These are phyloP conservation scores for Pangasius larnaudii DNA, from an alignment of 2,797 vertebrate species.

Conservation along the genomic window DNA sequence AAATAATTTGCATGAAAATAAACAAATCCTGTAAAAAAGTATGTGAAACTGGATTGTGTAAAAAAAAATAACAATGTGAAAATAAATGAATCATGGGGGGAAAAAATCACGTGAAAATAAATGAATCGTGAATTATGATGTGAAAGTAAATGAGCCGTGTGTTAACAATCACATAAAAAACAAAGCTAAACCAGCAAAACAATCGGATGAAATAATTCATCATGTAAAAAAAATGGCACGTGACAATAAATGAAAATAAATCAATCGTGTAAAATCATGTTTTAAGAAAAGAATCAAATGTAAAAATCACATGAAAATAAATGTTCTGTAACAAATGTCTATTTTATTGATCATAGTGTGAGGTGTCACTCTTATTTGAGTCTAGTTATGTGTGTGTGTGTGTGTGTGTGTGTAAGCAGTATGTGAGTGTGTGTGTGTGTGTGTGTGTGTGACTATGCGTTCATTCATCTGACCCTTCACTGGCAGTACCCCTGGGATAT, in stretches of 20 bases:
- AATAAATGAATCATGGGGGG: background rate
- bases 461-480: conserved; percentile 23
- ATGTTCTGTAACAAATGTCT: background rate
- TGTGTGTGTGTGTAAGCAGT: conserved; percentile 10
- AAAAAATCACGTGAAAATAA: background rate
- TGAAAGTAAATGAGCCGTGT: background rate
- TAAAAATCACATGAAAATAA: too few species aligned
- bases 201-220: too few species aligned
- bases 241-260: too few species aligned
- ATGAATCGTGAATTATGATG: background rate
- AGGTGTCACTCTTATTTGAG: background rate
- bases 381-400: background rate
- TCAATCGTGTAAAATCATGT: too few species aligned
- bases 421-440: conserved; percentile 16
- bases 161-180: background rate
- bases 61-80: background rate
- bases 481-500: conserved; percentile 33
- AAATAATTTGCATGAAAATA: background rate
- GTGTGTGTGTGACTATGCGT: background rate
- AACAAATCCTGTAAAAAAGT: too few species aligned
- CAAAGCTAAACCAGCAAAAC: too few species aligned
- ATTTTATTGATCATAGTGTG: background rate
- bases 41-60: background rate
- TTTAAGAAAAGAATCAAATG: too few species aligned
- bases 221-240: too few species aligned